Percentiles rank a stretch among this genome's conserved stretches.
phyloP scores from a whole-genome alignment of 2,797 vertebrate species.

The Liparis tanakae region DNA sequence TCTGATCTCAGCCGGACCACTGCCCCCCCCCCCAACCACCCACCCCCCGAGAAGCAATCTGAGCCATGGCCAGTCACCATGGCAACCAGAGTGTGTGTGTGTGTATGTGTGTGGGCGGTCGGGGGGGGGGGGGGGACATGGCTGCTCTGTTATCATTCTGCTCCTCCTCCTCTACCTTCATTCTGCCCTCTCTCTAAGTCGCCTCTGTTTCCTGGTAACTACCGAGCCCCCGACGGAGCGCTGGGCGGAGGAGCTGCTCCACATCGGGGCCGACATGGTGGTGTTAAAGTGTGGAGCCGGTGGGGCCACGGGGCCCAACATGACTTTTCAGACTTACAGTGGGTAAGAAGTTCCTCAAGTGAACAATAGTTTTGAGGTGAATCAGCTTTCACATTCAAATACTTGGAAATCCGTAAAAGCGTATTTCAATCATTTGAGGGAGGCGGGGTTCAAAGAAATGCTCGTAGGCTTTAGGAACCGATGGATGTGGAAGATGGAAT shows the following conservation, averaged over 20 bases:
- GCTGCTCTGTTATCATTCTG: slow-evolving; percentile 19
- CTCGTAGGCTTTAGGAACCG: background rate
- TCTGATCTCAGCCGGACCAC: slow-evolving; percentile 90
- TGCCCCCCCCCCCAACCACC: slow-evolving; percentile 6
- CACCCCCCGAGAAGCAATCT: slow-evolving; percentile 75
- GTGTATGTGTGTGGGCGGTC: background rate
- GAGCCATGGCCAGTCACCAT: slow-evolving; percentile 86
- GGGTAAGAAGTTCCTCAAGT: background rate
- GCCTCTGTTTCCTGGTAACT: slow-evolving; percentile 1
- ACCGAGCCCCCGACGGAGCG: background rate
- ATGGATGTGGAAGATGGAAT: no score
- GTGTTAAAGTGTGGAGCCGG: no score
- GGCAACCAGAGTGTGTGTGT: slow-evolving; percentile 79
- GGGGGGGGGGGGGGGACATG: background rate
- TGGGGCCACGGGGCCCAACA: background rate
- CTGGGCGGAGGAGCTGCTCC: background rate
- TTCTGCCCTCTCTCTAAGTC: background rate
- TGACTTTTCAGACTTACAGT: background rate
- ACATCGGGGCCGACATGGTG: background rate
- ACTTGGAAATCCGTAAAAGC: no score
- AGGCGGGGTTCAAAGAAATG: no score
- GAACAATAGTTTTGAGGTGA: no score
- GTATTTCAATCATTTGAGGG: no score
- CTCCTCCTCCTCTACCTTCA: slow-evolving; percentile 25
- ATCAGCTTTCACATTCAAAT: no score